Evolutionary conservation across 2,113 vertebrate genomes (phyloP).

Genomic region (Paralichthys olivaceus): DNA sequence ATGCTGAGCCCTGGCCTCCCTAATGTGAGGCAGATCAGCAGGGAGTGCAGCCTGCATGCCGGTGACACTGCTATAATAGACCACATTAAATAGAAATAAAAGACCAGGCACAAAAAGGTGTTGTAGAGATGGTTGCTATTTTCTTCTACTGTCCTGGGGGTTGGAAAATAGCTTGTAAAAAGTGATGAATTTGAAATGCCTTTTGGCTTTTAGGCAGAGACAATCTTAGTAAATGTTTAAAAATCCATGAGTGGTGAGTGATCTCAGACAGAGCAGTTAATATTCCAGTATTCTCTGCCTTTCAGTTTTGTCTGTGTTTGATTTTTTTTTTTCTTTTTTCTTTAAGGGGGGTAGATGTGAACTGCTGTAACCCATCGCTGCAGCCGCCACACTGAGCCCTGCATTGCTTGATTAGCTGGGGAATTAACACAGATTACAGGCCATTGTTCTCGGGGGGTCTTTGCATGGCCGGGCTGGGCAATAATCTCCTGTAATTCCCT

Average conservation of each 20-base stretch:
- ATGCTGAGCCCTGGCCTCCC: slow-evolving; percentile 22
- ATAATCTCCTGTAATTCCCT: slow-evolving; percentile 79
- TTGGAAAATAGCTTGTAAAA: slow-evolving; percentile 17
- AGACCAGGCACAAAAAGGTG: slow-evolving; percentile 10
- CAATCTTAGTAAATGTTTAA: slow-evolving; percentile 20
- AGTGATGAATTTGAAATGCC: slow-evolving; percentile 25
- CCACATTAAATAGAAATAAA: slow-evolving; percentile 35
- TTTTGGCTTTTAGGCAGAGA: slow-evolving; percentile 16
- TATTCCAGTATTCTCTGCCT: slow-evolving; percentile 24
- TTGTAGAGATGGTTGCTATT: slow-evolving; percentile 14
- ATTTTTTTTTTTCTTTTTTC: slow-evolving; percentile 31
- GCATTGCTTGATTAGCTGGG: slow-evolving; percentile 71
- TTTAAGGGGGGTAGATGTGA: slow-evolving; percentile 23
- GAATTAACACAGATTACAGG: slow-evolving; percentile 79
- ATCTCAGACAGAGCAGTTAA: background rate
- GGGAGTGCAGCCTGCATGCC: slow-evolving; percentile 23
- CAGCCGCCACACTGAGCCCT: slow-evolving; percentile 40
- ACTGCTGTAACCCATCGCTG: slow-evolving; percentile 23
- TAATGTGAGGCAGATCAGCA: slow-evolving; percentile 39
- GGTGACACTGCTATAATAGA: slow-evolving; percentile 33
- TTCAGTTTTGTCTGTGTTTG: slow-evolving; percentile 22
- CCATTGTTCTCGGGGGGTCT: slow-evolving; percentile 71
- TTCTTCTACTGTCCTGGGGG: slow-evolving; percentile 6
- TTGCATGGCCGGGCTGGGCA: slow-evolving; percentile 40
- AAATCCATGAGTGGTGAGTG: slow-evolving; percentile 19